Base-by-base conservation (phyloP, 2,888 invertebrate species). In the Spilosoma lubricipeda region DNA sequence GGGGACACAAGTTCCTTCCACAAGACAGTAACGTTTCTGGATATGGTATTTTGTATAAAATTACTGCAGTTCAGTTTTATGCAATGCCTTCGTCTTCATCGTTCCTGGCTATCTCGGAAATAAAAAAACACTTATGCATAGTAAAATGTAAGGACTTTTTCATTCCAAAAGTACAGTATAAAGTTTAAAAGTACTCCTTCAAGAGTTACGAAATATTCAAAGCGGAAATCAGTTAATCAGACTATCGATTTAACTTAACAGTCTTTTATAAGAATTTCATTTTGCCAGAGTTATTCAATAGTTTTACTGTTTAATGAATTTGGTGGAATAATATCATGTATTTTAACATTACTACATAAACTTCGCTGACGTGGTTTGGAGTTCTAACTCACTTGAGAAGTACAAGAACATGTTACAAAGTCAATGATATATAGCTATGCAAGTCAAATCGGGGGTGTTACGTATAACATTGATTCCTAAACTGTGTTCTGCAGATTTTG, bases 41-140 rank as follows among this genome's bases (percentile, higher is more conserved):
- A 66, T 39, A 66, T 36, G 23, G 39, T 66, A 66, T n/a, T 66
- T 66, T 66, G 13, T 39, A n/a, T 66, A 66, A 36, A 66, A 66
- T 66, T 36, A 39, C 39, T 39, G 11, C 11, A 66, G n/a, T 27
- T 66, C 4, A 39, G 36, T 66, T 66, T 66, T 63, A 63, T 63
- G 18, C 18, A 30, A 30, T 30, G 30, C 63, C 63, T 63, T 0
- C 30, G 30, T 7, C 30, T 63, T 30, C 30, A 8, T 30, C 18
- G 18, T 30, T 63, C 7, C 18, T 63, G n/a, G 23, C n/a, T n/a
- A 23, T n/a, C 52, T 52, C 9, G 23, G 23, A 20, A 52, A 52
- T 52, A 52, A 52, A 52, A 7, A 52, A 52, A 52, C 20, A 52
- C 52, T 56, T 56, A 56, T 52, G 9, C 52, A 52, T 56, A n/a